A percentile compares a stretch with the other conserved stretches of the same genome.
phyloP scores from a whole-genome alignment of 2,113 vertebrate genomes.

The Triplophysa tibetana region DNA sequence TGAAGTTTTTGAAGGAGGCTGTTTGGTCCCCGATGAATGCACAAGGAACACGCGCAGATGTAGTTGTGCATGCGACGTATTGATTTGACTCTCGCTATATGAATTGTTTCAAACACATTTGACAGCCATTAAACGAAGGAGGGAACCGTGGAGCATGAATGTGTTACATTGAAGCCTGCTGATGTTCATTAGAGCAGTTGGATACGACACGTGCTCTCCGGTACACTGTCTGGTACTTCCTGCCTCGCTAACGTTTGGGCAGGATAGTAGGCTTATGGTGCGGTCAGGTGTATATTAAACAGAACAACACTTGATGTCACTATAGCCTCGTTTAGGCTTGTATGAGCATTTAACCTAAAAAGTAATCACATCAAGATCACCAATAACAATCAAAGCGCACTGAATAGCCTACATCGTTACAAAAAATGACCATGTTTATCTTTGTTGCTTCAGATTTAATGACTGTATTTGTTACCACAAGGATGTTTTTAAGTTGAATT shows the following conservation, averaged over 20 bases:
- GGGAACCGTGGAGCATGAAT: neutral
- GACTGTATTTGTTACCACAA: too few species aligned
- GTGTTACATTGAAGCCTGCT: neutral
- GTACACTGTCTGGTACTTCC: conserved; percentile 13
- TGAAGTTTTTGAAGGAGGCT: conserved; percentile 11
- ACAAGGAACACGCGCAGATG: neutral
- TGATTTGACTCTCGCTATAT: neutral
- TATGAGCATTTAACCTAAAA: neutral
- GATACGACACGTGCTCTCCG: conserved; percentile 20
- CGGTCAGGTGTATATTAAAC: conserved; percentile 22
- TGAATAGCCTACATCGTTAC: neutral
- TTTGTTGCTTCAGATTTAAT: neutral
- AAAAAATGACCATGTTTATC: neutral
- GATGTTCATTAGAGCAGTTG: neutral
- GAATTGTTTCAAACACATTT: neutral
- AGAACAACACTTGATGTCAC: neutral
- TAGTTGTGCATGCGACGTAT: neutral
- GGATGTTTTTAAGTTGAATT: too few species aligned
- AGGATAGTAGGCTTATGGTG: neutral
- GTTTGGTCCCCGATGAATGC: neutral
- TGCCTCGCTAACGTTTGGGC: conserved; percentile 32
- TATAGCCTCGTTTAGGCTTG: neutral
- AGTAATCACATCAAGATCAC: neutral
- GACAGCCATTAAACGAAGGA: neutral
- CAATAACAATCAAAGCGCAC: neutral